Percentiles rank a stretch among this genome's conserved stretches.
These are phyloP conservation scores for Grantiella picta DNA, from an alignment of 2,113 vertebrate genomes.

Conservation along the genomic window DNA sequence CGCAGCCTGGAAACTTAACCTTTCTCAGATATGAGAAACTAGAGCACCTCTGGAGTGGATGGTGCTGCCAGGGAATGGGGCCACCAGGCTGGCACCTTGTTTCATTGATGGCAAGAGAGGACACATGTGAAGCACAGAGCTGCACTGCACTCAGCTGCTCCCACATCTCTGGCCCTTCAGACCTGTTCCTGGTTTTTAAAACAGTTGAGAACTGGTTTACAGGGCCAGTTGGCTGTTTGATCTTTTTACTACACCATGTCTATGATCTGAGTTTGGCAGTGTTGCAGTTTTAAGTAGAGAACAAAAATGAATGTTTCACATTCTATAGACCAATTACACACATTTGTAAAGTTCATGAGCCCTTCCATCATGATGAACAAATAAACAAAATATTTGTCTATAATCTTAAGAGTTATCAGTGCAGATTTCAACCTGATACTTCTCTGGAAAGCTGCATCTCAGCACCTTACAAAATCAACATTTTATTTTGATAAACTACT, in stretches of 20 bases:
- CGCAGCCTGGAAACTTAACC: neutral
- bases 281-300: neutral
- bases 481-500: neutral
- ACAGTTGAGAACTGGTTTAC: neutral
- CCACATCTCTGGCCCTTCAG: neutral
- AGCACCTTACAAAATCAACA: neutral
- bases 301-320: neutral
- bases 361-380: neutral
- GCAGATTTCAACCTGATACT: neutral
- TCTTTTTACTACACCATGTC: neutral
- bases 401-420: neutral
- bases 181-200: neutral
- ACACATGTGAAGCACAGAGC: neutral
- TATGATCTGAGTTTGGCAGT: neutral
- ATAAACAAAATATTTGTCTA: neutral
- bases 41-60: neutral
- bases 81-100: accelerated
- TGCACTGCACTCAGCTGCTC: neutral
- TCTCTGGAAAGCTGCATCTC: neutral
- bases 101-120: neutral
- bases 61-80: accelerated
- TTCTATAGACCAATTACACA: neutral
- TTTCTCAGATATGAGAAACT: neutral
- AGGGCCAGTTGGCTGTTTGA: neutral
- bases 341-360: neutral